Evolutionary conservation across 2,797 vertebrate genomes (phyloP), one percentile per base, ranked within the genome.

Genomic region (Gouania willdenowi): DNA sequence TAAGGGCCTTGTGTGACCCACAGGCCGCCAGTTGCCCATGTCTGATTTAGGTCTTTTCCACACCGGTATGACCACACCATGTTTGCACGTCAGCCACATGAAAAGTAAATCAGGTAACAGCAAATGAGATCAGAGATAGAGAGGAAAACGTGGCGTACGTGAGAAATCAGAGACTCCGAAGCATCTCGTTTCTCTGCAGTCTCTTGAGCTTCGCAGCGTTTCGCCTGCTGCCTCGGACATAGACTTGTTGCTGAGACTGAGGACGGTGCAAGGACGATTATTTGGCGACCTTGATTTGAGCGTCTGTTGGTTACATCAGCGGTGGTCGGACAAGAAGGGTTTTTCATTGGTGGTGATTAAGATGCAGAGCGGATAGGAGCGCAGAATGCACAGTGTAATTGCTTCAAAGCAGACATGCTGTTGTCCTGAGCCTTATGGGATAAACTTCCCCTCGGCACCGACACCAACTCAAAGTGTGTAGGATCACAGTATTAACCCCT

Each of bases 401-500:
- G 6, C 10, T 41, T 41, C 24, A 41, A 46, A 41, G 35, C 41
- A 39, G 40, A 50, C 6, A 27, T 14, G 27, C 41, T 32, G 27
- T 20, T 26, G 22, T 38, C 40, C 40, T 32, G 23, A 26, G 27
- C 14, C 26, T 26, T 2, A 8, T 16, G 26, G 22, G 53, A 39
- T 17, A 14, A n/a, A n/a, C n/a, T n/a, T n/a, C n/a, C n/a, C n/a
- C n/a, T n/a, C n/a, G n/a, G 61, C 39, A 8, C 28, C 30, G 54
- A 41, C 37, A 17, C 37, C 26, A 51, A 57, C 41, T 39, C 38
- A 40, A 51, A 49, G 52, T 16, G 52, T 33, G 41, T n/a, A 13
- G 57, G 36, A 60, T 73, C 73, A 75, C 74, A 69, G 71, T 60
- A 57, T 52, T 33, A 32, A 26, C 17, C 18, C 37, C 42, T 44